Evolutionary conservation across 2,797 vertebrate genomes (phyloP), one percentile per base, ranked within the genome.

Genomic region (Zalophus californianus): DNA sequence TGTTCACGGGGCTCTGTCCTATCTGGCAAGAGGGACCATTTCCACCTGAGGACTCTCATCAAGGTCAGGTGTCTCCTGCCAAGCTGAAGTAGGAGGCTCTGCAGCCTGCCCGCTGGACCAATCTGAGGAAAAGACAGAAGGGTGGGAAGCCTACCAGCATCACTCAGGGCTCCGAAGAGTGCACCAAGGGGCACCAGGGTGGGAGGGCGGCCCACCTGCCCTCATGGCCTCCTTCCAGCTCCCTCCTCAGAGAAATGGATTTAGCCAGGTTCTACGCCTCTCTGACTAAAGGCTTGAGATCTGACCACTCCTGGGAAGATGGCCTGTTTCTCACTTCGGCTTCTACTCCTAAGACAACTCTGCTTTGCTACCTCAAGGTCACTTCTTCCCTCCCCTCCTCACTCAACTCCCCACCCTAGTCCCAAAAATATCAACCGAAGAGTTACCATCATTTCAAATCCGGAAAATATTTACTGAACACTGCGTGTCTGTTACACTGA

Each of bases 51-150:
- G 32, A 41, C 60, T 58, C 56, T 77, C 52, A 60, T n/a, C 52
- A 92, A 94, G 91, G 79, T 64, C 35, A 27, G 80, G 38, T 0
- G 0, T 54, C 60, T 90, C 72, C 66, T 32, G 56, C 60, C 78
- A 82, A 13, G 72, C 54, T 78, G 32, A 72, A 93, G 41, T 12
- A 41, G 80, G 84, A 77, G 75, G 38, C 16, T 75, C 89, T 50
- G 5, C 2, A 82, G 77, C 52, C 23, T 7, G 62, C 91, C 75
- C 0, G 4, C 62, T 60, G 68, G 41, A 23, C 68, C 82, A 18
- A 11, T n/a, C 44, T 86, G 78, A 68, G n/a, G 48, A 27, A 50
- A 58, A n/a, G 32, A 56, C 58, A 25, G 38, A 80, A 54, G n/a
- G 64, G 41, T 0, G 1, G 56, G 56, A 66, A 83, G 9, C 41